phyloP scores from a whole-genome alignment of 2,113 vertebrate species.

The Xenus cinereus region DNA sequence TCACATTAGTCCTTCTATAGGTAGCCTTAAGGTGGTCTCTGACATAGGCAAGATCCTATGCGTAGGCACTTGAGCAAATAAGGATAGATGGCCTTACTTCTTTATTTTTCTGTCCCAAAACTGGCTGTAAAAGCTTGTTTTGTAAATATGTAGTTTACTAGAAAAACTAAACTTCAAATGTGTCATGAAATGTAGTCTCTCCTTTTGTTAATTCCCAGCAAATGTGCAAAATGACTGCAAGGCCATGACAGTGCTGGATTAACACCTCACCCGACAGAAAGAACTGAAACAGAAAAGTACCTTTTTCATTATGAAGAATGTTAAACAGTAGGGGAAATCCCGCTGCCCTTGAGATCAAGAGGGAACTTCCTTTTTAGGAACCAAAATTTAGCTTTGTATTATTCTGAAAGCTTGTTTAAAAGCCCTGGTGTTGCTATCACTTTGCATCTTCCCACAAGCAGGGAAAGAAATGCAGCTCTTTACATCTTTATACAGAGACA shows the following conservation, averaged over 20 bases:
- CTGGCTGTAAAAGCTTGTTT: not conserved
- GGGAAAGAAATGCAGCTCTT: not conserved
- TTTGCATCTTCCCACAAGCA: not conserved
- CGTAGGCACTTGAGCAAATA: not conserved
- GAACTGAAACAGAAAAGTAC: conserved; percentile 24
- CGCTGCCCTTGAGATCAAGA: not conserved
- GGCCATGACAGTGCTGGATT: not conserved
- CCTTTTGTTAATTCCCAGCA: not conserved
- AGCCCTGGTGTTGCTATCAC: not conserved
- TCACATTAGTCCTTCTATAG: not conserved
- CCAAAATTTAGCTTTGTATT: not conserved
- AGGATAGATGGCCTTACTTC: not conserved
- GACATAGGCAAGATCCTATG: not conserved
- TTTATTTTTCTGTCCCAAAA: not conserved
- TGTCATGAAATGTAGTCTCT: not conserved
- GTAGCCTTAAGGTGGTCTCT: not conserved
- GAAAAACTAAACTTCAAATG: not conserved
- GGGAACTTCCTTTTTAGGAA: conserved; percentile 33
- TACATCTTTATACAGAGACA: not conserved
- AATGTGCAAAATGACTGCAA: not conserved
- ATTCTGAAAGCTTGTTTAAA: not conserved
- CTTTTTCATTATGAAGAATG: conserved; percentile 16
- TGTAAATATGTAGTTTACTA: not conserved
- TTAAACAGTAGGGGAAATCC: conserved; percentile 26
- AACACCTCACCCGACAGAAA: not conserved